Conservation (phyloP, 2,888 invertebrate species). For the Hymenopus coronatus region DNA sequence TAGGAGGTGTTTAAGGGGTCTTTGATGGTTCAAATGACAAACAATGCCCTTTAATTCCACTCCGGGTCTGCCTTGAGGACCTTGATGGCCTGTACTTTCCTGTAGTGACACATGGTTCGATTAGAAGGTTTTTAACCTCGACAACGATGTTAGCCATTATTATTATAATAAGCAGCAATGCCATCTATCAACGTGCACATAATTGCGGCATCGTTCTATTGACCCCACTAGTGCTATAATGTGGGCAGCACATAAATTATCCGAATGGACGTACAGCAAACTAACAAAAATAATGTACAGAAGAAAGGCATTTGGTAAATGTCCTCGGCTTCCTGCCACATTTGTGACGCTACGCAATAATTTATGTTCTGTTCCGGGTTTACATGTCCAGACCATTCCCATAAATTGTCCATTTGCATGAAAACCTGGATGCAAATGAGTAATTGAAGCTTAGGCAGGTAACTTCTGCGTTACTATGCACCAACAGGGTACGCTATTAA, state of each 20-base stretch:
- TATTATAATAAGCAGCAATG: neutral
- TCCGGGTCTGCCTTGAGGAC: too few relatives aligned
- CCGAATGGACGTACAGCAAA: neutral
- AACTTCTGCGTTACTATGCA: neutral
- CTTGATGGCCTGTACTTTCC: neutral
- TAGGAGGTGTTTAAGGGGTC: too few relatives aligned
- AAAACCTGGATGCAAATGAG: neutral
- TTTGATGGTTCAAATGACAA: too few relatives aligned
- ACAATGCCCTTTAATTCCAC: too few relatives aligned
- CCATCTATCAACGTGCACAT: neutral
- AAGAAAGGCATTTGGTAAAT: neutral
- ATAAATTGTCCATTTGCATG: neutral
- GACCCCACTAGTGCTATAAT: neutral
- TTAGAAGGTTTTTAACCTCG: neutral
- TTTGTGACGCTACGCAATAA: neutral
- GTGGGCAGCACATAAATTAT: neutral
- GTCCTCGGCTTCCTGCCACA: neutral
- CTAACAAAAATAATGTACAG: neutral
- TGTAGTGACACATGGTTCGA: neutral
- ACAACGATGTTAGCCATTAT: neutral
- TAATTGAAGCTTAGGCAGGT: neutral
- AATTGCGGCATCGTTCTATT: neutral
- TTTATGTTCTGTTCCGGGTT: neutral
- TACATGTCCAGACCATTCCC: neutral
- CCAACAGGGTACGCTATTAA: neutral